A percentile compares a stretch with the other conserved stretches of the same genome.
phyloP scores from a whole-genome alignment of 2,888 invertebrate genomes.

The Argynnis bischoffii region DNA sequence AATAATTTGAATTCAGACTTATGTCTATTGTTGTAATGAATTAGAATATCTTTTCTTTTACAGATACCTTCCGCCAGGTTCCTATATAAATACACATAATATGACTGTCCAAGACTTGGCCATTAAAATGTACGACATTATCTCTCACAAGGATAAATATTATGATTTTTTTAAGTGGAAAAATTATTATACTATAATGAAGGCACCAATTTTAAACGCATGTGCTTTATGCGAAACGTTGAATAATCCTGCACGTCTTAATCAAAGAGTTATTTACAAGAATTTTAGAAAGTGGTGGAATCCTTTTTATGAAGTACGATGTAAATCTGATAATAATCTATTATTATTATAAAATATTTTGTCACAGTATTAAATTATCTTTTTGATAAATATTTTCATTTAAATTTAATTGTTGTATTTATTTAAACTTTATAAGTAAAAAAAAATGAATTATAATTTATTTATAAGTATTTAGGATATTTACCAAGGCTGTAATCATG shows the following conservation, averaged over 20 bases:
- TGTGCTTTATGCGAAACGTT: slow-evolving; percentile 57
- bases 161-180: slow-evolving; percentile 63
- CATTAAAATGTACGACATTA: slow-evolving; percentile 50
- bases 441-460: no score
- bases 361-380: neutral
- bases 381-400: no score
- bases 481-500: no score
- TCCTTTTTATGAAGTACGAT: slow-evolving; percentile 46
- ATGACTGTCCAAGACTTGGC: slow-evolving; percentile 52
- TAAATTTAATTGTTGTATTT: no score
- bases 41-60: slow-evolving; percentile 28
- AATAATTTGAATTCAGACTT: no score
- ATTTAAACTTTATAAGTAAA: no score
- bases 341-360: slow-evolving; percentile 8
- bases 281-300: slow-evolving; percentile 68
- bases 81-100: slow-evolving; percentile 54
- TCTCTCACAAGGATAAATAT: slow-evolving; percentile 50
- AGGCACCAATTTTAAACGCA: slow-evolving; percentile 48
- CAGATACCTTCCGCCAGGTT: slow-evolving; percentile 58
- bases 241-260: slow-evolving; percentile 54
- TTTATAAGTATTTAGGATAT: no score
- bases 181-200: slow-evolving; percentile 55
- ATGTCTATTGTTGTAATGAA: no score
- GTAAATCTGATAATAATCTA: slow-evolving; percentile 34
- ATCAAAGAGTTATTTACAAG: slow-evolving; percentile 40